Evolutionary conservation across 2,888 invertebrate species (phyloP).

Genomic region (Morpho achilles): DNA sequence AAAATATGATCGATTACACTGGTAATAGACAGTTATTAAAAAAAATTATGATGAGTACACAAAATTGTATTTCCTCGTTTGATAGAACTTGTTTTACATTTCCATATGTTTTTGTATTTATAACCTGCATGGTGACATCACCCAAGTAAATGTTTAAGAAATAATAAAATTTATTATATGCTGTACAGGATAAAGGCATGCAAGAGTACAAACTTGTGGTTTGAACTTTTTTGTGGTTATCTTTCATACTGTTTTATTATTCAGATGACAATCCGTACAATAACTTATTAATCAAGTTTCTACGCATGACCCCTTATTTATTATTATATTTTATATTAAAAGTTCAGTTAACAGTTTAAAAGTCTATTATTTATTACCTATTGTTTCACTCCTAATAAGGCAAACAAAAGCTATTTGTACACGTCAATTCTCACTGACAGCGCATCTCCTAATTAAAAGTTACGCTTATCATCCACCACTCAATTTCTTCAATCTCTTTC

Average conservation of each 20-base stretch:
- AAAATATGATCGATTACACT: no score
- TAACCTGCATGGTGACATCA: neutral
- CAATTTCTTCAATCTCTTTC: slow-evolving; percentile 56
- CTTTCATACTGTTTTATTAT: slow-evolving; percentile 2
- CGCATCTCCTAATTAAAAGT: slow-evolving; percentile 16
- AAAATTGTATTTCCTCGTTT: neutral
- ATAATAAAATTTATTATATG: neutral
- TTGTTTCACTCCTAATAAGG: slow-evolving; percentile 7
- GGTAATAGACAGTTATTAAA: no score
- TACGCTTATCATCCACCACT: slow-evolving; percentile 14
- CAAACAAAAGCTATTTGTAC: slow-evolving; percentile 7
- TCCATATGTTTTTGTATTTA: neutral
- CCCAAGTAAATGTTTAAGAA: no score
- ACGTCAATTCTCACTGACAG: slow-evolving; percentile 6
- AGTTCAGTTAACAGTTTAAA: slow-evolving; percentile 4
- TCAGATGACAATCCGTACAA: slow-evolving; percentile 7
- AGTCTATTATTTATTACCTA: neutral
- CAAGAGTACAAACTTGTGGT: slow-evolving; percentile 7
- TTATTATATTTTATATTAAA: neutral
- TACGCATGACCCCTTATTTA: slow-evolving; percentile 1
- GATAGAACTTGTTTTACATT: no score
- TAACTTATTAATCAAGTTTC: slow-evolving; percentile 5
- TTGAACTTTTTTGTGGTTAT: slow-evolving; percentile 9
- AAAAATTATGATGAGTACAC: no score
- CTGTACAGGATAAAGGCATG: slow-evolving; percentile 4